Evolutionary conservation across 2,888 invertebrate species (phyloP), one percentile per base, ranked within the genome.

Genomic region (Andrena bicolor): DNA sequence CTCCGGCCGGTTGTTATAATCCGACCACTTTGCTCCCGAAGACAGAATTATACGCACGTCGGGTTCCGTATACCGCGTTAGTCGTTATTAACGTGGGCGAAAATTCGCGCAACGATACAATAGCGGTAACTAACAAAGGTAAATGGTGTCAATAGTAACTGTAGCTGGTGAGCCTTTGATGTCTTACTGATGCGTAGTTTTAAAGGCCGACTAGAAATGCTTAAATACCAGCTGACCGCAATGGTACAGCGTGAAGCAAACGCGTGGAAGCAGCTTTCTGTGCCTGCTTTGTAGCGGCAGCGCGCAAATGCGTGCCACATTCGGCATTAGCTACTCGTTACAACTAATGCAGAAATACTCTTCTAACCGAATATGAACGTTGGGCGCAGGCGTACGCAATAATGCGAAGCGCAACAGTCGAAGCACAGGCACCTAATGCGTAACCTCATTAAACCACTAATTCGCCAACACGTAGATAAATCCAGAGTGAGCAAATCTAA

Each of bases 161-260:
- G 76, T 61, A 71, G 35, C 49, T 78, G 78, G 82, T 75, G 69
- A 85, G 76, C 88, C 85, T 87, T 87, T 86, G 88, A 84, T 86
- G 77, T 78, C 82, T 87, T 80, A 78, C 81, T 76, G 73, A 80
- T 58, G 76, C 79, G 32, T 64, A 78, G 74, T 87, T 88, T 88
- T 87, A 87, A 88, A 88, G 88, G 80, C 75, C 32, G 68, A 49
- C 79, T 60, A 32, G 60, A 82, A 76, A 80, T 84, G 74, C 63
- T 48, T 71, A 76, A 82, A 84, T 87, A 81, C 82, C 84, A 30
- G 26, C 48, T 56, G 65, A 85, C 87, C 88, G 65, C 87, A 85
- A 65, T 73, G 60, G 65, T 75, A 65, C 66, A 58, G 68, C 68
- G 56, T 72, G 81, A 83, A 83, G 16, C 66, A 69, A 85, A 79